These are phyloP conservation scores for Chamaea fasciata DNA, from an alignment of 2,113 vertebrate species.

Conservation along the genomic window DNA sequence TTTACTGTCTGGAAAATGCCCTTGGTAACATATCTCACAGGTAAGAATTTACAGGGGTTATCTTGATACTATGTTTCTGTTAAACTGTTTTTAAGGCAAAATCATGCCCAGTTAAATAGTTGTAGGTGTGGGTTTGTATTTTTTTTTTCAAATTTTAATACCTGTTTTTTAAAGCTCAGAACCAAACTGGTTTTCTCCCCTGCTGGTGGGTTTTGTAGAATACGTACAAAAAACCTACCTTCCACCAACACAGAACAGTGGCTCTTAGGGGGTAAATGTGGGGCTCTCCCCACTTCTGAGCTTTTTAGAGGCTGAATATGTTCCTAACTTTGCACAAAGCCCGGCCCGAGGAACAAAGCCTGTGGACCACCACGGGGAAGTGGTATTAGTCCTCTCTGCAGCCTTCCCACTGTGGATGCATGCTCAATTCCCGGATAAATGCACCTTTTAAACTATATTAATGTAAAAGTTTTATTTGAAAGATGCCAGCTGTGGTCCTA, in stretches of 20 bases:
- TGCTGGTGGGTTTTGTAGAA: neutral
- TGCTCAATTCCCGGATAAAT: constrained; percentile 57
- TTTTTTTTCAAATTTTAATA: neutral
- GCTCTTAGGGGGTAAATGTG: neutral
- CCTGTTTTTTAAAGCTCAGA: neutral
- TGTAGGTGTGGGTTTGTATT: neutral
- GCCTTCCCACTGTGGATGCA: constrained; percentile 9
- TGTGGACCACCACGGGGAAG: neutral
- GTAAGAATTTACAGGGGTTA: neutral
- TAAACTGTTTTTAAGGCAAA: neutral
- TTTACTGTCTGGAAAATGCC: neutral
- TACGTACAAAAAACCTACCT: neutral
- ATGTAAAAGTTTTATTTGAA: constrained; percentile 82
- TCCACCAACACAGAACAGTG: neutral
- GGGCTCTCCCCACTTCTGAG: neutral
- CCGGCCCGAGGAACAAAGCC: neutral
- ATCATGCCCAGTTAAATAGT: neutral
- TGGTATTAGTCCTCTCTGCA: neutral
- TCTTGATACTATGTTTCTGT: neutral
- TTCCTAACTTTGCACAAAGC: neutral
- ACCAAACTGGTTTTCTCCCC: neutral
- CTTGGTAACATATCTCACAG: neutral
- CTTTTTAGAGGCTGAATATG: neutral
- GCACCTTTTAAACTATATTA: constrained; percentile 70
- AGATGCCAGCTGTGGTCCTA: constrained; percentile 81